Evolutionary conservation across 2,113 vertebrate genomes (phyloP).

Genomic region (Colinus virginianus): DNA sequence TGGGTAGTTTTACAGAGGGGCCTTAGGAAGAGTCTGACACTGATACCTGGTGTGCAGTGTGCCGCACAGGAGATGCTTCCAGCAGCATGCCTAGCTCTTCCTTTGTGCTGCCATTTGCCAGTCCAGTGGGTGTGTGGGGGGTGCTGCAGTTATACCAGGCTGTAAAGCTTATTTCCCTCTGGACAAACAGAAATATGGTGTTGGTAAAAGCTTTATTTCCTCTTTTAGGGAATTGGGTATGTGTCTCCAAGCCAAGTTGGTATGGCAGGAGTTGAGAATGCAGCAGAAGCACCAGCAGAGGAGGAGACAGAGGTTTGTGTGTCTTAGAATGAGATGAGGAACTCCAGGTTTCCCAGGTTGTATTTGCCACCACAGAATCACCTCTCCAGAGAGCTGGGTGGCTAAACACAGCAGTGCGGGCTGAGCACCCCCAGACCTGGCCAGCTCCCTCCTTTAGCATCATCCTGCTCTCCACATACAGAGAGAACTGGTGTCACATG

Average conservation of each 20-base stretch:
- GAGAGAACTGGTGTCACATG: not conserved
- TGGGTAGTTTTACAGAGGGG: not conserved
- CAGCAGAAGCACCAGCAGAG: slow-evolving; percentile 74
- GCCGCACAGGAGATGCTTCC: not conserved
- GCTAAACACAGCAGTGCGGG: not conserved
- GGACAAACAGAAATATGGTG: not conserved
- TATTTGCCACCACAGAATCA: not conserved
- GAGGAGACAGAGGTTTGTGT: slow-evolving; percentile 83
- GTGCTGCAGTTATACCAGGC: not conserved
- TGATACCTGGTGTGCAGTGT: fast-evolving
- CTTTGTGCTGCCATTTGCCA: not conserved
- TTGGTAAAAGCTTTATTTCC: slow-evolving; percentile 9
- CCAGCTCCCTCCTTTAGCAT: not conserved
- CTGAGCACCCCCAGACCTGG: fast-evolving
- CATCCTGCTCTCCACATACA: not conserved
- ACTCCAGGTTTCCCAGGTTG: not conserved
- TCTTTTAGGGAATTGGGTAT: slow-evolving; percentile 72
- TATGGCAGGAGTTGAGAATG: slow-evolving; percentile 63
- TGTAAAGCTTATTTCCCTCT: not conserved
- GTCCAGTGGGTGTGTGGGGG: not conserved
- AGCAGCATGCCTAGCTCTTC: not conserved
- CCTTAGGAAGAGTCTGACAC: not conserved
- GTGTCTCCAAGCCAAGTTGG: slow-evolving; percentile 72
- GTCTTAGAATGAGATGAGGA: not conserved
- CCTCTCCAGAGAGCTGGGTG: not conserved